Evolutionary conservation across 2,113 vertebrate genomes (phyloP).

Genomic region (Lepus timidus): DNA sequence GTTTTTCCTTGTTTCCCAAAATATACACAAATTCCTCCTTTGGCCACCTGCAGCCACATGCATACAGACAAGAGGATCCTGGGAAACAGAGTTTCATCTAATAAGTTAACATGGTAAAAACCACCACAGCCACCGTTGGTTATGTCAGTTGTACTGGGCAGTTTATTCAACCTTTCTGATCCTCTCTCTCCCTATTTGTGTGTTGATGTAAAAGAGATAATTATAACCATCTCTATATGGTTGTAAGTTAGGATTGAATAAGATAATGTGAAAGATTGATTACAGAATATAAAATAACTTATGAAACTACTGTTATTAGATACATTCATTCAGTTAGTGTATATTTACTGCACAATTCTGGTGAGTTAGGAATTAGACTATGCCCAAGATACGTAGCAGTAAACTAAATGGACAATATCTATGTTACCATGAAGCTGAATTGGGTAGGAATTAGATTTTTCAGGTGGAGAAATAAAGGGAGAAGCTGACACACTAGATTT

Average conservation of each 20-base stretch:
- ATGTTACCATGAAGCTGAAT: not conserved
- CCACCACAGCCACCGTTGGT: not conserved
- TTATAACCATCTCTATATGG: not conserved
- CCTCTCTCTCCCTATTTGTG: not conserved
- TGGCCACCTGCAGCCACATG: not conserved
- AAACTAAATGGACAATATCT: not conserved
- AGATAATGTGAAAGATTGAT: not conserved
- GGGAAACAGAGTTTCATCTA: not conserved
- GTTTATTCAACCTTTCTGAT: not conserved
- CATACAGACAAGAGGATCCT: not conserved
- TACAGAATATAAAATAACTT: not conserved
- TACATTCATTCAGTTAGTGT: not conserved
- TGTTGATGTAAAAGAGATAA: not conserved
- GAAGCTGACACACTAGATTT: not conserved
- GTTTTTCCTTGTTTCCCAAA: not conserved
- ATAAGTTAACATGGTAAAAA: not conserved
- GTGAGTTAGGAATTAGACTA: not conserved
- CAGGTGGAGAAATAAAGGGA: not conserved
- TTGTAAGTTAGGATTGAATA: conserved; percentile 1
- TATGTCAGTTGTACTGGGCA: not conserved
- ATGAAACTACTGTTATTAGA: not conserved
- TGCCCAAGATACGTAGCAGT: not conserved
- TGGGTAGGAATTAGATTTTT: not conserved
- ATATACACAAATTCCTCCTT: not conserved
- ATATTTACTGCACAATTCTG: not conserved